Evolutionary conservation across 2,797 vertebrate genomes (phyloP).

Genomic region (Pipistrellus kuhlii): DNA sequence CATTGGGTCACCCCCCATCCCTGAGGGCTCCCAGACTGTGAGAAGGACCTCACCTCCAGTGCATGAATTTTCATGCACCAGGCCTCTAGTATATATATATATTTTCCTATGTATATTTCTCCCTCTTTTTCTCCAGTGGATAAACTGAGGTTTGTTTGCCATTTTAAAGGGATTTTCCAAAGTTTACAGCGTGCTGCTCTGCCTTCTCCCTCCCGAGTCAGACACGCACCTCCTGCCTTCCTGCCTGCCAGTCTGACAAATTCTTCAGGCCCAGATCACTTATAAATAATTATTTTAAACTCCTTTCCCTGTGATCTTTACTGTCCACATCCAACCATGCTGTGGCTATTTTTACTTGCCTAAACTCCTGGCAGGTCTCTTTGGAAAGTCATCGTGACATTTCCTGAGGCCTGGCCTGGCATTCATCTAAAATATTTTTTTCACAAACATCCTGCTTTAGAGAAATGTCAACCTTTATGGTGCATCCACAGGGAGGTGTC

Average conservation of each 20-base stretch:
- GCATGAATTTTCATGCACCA: too few relatives aligned
- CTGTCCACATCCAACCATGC: conserved; percentile 60
- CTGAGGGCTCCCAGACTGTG: too few relatives aligned
- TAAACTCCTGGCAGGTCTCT: conserved; percentile 79
- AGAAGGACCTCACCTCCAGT: too few relatives aligned
- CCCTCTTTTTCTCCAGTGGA: neutral
- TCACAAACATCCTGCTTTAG: conserved; percentile 80
- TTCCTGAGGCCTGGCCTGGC: conserved; percentile 75
- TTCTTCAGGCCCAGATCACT: conserved; percentile 72
- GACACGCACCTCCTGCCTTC: conserved; percentile 59
- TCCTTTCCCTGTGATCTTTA: conserved; percentile 78
- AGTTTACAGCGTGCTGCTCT: neutral
- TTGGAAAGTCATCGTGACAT: conserved; percentile 83
- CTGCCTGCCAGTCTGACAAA: conserved; percentile 65
- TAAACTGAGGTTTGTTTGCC: conserved; percentile 29
- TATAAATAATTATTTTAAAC: conserved; percentile 83
- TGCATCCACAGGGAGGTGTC: conserved; percentile 70
- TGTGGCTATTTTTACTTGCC: conserved; percentile 80
- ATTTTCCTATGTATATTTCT: neutral
- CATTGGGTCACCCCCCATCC: too few relatives aligned
- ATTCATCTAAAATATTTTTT: conserved; percentile 84
- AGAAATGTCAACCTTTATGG: conserved; percentile 81
- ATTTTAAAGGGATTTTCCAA: conserved; percentile 1
- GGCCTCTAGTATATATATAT: neutral
- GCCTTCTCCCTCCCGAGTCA: conserved; percentile 48